Evolutionary conservation across 2,797 vertebrate genomes (phyloP).

Genomic region (Acanthiza pusilla): DNA sequence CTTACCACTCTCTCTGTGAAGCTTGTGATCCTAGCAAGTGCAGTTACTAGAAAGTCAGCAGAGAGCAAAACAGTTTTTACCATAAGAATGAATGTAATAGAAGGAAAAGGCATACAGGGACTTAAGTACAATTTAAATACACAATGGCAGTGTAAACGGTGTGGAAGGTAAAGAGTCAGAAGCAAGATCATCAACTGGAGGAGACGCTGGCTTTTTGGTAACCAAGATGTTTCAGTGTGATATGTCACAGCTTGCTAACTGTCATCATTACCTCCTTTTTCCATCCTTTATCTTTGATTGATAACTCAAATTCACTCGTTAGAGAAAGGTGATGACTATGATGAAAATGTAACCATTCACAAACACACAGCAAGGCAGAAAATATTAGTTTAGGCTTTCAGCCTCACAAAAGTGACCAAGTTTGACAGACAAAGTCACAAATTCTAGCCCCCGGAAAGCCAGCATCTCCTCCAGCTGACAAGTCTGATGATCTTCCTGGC

Average conservation of each 20-base stretch:
- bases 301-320: not conserved
- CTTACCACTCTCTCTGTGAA: not conserved
- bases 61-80: not conserved
- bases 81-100: not conserved
- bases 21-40: not conserved
- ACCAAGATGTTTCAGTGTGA: not conserved
- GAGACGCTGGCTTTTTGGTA: not conserved
- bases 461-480: not conserved
- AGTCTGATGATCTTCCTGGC: not conserved
- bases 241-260: not conserved
- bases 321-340: not conserved
- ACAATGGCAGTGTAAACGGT: fast-evolving
- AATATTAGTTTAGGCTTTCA: not conserved
- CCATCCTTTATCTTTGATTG: not conserved
- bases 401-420: not conserved
- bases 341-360: not conserved
- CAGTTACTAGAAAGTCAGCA: not conserved
- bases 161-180: not conserved
- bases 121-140: not conserved
- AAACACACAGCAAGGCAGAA: not conserved
- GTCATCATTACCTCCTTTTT: not conserved
- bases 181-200: not conserved
- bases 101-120: not conserved
- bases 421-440: not conserved
- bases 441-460: not conserved